Base-by-base conservation (phyloP, 1,140 invertebrate species). In the Harlomillsia oculata region DNA sequence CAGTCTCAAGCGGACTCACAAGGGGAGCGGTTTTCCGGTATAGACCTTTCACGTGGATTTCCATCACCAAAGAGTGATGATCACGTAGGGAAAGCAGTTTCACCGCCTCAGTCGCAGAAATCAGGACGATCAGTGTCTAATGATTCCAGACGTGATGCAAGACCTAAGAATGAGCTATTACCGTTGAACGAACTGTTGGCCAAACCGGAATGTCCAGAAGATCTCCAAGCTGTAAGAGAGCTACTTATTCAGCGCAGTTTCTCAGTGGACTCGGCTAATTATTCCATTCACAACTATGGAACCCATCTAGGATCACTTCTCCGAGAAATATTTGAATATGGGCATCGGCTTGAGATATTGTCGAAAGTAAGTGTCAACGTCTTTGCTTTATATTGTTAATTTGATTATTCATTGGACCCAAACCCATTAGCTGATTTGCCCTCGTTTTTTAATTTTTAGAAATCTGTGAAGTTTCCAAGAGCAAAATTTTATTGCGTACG, bases 381-480 rank as follows among this genome's bases (percentile, higher is more conserved):
- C n/a, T 4, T 46, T 32, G 14, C 14, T 20, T 20, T 39, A n/a
- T n/a, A n/a, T n/a, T n/a, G n/a, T n/a, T n/a, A n/a, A n/a, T 39
- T 39, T n/a, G 29, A 9, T 26, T 5, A 23, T 23, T 11, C 2
- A 16, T 14, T 43, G 14, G 14, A 25, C 26, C 20, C 3, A 16
- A 26, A 8, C 18, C 32, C 18, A 26, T 14, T 28, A 9, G 29
- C n/a, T 34, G 32, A 8, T 9, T 20, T 40, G 25, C 13, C 1
- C 13, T 34, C 5, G 13, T 30, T 25, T 48, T 11, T 28, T 28
- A 25, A 21, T 26, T 41, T 53, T 25, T 30, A 64, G 63, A 58
- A 52, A 60, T 57, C 54, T n/a, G n/a, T 40, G n/a, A 64, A 64
- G 29, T 61, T 61, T 40, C 55, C 54, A 6, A 60, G 43, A 26